Evolutionary conservation across 2,113 vertebrate genomes (phyloP).

Genomic region (Ginglymostoma cirratum): DNA sequence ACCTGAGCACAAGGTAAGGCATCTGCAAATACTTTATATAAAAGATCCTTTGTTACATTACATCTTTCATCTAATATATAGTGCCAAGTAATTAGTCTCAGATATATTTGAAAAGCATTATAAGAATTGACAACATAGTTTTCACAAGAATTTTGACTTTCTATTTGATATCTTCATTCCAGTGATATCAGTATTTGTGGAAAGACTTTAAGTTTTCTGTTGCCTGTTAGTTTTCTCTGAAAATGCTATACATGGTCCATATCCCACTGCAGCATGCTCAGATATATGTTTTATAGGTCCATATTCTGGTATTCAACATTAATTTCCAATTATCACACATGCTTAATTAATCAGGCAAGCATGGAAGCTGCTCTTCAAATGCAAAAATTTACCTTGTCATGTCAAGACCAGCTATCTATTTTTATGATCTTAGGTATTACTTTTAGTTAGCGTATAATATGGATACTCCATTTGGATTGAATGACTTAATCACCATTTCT

Average conservation of each 20-base stretch:
- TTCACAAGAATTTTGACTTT: not conserved
- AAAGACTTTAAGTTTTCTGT: not conserved
- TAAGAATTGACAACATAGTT: not conserved
- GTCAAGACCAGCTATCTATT: not conserved
- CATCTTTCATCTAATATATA: not conserved
- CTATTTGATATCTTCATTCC: not conserved
- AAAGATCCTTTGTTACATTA: not conserved
- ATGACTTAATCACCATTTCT: not conserved
- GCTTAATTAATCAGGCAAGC: not conserved
- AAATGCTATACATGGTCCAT: not conserved
- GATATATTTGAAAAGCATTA: not conserved
- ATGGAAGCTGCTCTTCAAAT: not conserved
- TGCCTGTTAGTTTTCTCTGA: not conserved
- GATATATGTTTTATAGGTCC: not conserved
- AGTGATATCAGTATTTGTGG: not conserved
- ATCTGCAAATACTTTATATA: not conserved
- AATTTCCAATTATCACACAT: not conserved
- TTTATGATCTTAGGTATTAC: not conserved
- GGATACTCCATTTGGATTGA: not conserved
- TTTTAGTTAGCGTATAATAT: not conserved
- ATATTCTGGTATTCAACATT: not conserved
- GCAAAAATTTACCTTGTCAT: not conserved
- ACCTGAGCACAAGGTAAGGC: not conserved
- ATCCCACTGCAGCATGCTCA: not conserved
- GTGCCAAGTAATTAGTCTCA: not conserved